Conservation (phyloP, 2,113 vertebrate species). For the Perognathus longimembris region DNA sequence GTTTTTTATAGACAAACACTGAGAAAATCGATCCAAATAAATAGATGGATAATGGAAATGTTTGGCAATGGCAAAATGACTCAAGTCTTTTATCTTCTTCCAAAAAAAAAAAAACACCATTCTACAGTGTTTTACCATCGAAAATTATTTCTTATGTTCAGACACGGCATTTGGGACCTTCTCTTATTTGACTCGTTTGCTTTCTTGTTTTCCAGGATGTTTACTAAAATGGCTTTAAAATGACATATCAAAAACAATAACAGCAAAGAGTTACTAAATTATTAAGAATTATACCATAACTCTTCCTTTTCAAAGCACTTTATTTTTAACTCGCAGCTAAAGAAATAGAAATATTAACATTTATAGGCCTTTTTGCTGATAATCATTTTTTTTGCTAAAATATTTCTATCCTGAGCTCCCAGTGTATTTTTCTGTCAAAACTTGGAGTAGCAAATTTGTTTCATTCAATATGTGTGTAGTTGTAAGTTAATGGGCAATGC, state of each 20-base stretch:
- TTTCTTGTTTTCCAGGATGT: constrained; percentile 16
- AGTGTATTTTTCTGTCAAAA: constrained; percentile 39
- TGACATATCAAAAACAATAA: background rate
- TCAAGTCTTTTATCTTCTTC: constrained; percentile 25
- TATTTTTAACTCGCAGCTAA: constrained; percentile 35
- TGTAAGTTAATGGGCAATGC: constrained; percentile 35
- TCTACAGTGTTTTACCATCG: background rate
- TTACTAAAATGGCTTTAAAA: constrained; percentile 37
- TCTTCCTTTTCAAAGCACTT: background rate
- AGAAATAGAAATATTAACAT: constrained; percentile 44
- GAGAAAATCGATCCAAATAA: constrained; percentile 41
- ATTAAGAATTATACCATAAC: constrained; percentile 9
- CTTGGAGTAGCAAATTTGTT: constrained; percentile 23
- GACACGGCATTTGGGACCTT: background rate
- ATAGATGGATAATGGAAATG: constrained; percentile 6
- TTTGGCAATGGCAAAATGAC: constrained; percentile 7
- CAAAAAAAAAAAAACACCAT: constrained; percentile 1
- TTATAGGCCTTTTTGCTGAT: background rate
- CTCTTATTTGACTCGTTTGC: constrained; percentile 29
- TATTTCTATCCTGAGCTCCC: constrained; percentile 23
- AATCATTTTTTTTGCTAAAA: constrained; percentile 34
- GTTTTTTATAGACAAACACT: constrained; percentile 17
- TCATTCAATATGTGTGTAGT: constrained; percentile 15
- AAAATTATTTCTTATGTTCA: constrained; percentile 44
- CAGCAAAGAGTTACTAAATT: background rate